phyloP scores from a whole-genome alignment of 2,888 invertebrate species.

The Xestoiulus laeticollis region DNA sequence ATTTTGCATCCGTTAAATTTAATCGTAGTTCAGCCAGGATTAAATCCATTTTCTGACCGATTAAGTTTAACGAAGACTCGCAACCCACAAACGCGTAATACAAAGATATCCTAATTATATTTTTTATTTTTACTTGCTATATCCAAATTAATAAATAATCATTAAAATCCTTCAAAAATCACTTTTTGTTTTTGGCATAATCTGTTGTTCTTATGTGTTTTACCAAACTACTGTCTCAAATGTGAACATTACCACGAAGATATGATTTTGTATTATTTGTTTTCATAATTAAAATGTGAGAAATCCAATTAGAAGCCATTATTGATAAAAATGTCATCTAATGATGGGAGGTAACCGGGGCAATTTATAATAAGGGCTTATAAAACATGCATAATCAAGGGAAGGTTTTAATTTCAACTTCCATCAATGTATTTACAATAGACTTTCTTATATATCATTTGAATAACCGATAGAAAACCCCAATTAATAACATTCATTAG shows the following conservation, averaged over 20 bases:
- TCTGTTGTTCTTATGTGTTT: too few species aligned
- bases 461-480: constrained; percentile 18
- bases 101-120: neutral
- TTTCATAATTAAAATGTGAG: too few species aligned
- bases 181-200: too few species aligned
- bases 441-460: constrained; percentile 15
- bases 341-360: neutral
- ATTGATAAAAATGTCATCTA: too few species aligned
- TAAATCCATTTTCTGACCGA: too few species aligned
- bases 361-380: neutral
- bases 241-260: too few species aligned
- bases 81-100: neutral
- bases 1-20: too few species aligned
- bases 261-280: too few species aligned
- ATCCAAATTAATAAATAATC: too few species aligned
- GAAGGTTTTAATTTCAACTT: neutral
- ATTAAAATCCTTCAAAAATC: constrained; percentile 10
- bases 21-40: too few species aligned
- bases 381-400: neutral
- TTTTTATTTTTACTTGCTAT: neutral
- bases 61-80: neutral
- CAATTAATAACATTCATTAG: neutral
- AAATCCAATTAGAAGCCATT: too few species aligned
- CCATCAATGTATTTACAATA: neutral
- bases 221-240: too few species aligned